Evolutionary conservation across 2,888 invertebrate species (phyloP), one percentile per base, ranked within the genome.

Genomic region (Ormyrus nitidulus): DNA sequence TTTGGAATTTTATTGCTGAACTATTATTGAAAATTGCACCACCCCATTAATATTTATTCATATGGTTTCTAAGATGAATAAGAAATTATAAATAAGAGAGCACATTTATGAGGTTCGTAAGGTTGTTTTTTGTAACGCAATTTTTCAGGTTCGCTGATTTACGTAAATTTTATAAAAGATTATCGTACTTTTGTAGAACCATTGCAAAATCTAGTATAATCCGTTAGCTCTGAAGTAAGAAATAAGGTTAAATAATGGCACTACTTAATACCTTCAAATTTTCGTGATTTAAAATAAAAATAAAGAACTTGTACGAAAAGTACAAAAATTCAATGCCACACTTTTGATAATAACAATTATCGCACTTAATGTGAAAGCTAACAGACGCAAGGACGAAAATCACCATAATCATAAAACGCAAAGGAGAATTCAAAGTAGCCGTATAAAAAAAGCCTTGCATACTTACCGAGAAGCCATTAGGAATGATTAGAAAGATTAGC

Each of bases 31-130:
- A 6, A 46, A 34, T 76, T 74, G 56, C 74, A 44, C 10, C 74
- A 70, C 11, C n/a, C 19, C 49, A 54, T 69, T 75, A 75, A 62
- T 70, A 13, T 74, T 53, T 56, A 75, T 79, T 70, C 70, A 74
- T 34, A 34, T 44, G 11, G 59, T 75, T 64, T 75, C 13, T 75
- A 62, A 70, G 58, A 44, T 59, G 64, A 34, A 34, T 34, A 34
- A 34, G 34, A 58, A 74, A 74, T 71, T 10, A 69, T 74, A 64
- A 69, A 74, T 74, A 69, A 79, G 48, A 64, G 51, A 58, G 46
- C n/a, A 64, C 62, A 64, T 70, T 56, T 54, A 64, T 46, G 69
- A 74, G 62, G 4, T 49, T 13, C 44, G 58, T 58, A 13, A 59
- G 48, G 53, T 76, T 59, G 48, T 10, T 71, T 13, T 71, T 19